Conservation (phyloP, 1,140 invertebrate species). For the Helicoverpa zea region DNA sequence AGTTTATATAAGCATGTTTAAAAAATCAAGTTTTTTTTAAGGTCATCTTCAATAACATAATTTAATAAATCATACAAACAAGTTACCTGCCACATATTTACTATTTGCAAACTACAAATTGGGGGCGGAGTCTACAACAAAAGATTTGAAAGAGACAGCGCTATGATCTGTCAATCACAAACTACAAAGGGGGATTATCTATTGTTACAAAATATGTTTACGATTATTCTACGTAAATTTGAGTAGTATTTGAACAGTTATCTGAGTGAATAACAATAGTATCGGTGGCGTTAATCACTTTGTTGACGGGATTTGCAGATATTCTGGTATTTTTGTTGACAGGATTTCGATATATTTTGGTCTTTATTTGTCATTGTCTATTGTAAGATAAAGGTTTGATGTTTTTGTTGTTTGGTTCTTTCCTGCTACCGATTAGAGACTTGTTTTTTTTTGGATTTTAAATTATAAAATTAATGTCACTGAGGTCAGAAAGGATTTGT, state of each 20-base stretch:
- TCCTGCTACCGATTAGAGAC: background rate
- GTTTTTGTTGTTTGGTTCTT: background rate
- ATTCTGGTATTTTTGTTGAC: background rate
- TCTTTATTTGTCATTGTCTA: conserved; percentile 14
- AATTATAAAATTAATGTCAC: too few species aligned
- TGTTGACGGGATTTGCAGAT: conserved; percentile 52
- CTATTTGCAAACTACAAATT: conserved; percentile 35
- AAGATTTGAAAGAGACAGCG: conserved; percentile 52
- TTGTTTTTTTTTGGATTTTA: too few species aligned
- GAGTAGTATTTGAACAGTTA: conserved; percentile 22
- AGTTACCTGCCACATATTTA: background rate
- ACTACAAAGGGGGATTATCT: conserved; percentile 57
- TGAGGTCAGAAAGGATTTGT: too few species aligned
- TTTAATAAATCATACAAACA: background rate
- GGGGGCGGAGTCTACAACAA: conserved; percentile 58
- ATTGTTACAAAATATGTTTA: conserved; percentile 36
- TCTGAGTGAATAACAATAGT: conserved; percentile 13
- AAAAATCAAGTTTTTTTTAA: too few species aligned
- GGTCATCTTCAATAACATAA: too few species aligned
- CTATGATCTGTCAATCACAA: conserved; percentile 66
- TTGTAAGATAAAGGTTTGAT: background rate
- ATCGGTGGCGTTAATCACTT: conserved; percentile 59
- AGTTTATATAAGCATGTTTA: too few species aligned
- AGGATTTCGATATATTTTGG: background rate
- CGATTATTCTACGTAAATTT: background rate